Percentiles rank a stretch among this genome's conserved stretches.
Conservation (phyloP, 2,888 invertebrate genomes). For the Cepaea hortensis region DNA sequence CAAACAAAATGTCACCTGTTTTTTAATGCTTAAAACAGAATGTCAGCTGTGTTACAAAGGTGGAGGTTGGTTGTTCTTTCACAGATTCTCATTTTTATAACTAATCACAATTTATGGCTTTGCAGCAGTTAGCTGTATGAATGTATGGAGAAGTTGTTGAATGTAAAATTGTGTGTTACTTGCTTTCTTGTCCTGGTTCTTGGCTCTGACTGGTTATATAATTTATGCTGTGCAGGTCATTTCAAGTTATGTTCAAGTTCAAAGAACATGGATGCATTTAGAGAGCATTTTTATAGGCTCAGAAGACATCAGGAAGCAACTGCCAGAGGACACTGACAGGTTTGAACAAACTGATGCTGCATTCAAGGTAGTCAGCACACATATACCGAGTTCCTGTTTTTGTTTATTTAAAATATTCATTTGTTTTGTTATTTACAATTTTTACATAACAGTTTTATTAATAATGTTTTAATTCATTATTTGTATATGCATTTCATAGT, state of each 20-base stretch:
- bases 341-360: conserved; percentile 93
- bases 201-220: not conserved
- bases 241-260: conserved; percentile 88
- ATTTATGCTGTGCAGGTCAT: conserved; percentile 76
- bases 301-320: conserved; percentile 94
- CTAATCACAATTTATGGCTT: too few species aligned
- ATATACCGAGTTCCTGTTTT: not conserved
- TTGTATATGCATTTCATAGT: too few species aligned
- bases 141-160: too few species aligned
- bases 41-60: too few species aligned
- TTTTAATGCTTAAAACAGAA: too few species aligned
- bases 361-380: conserved; percentile 83
- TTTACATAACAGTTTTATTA: too few species aligned
- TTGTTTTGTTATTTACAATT: not conserved
- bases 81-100: too few species aligned
- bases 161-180: not conserved
- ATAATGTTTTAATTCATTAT: too few species aligned
- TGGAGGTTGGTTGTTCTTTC: too few species aligned
- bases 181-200: not conserved
- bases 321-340: conserved; percentile 93
- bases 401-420: not conserved
- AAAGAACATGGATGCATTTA: conserved; percentile 96
- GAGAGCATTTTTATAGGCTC: conserved; percentile 99
- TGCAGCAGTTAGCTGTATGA: too few species aligned
- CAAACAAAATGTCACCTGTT: too few species aligned